Evolutionary conservation across 2,113 vertebrate species (phyloP).

Genomic region (Semicossyphus pulcher): DNA sequence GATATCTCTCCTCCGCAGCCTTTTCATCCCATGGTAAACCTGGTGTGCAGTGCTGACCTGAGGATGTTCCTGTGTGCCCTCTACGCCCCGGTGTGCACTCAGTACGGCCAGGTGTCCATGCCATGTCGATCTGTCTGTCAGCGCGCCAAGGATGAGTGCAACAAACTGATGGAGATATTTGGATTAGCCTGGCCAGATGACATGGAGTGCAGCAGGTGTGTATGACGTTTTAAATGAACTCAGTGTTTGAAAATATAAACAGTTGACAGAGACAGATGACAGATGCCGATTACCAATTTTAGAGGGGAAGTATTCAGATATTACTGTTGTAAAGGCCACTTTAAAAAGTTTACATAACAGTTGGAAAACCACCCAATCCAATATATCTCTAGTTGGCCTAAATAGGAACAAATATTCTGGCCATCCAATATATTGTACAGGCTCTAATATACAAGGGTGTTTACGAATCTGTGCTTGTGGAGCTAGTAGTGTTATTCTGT

Average conservation of each 20-base stretch:
- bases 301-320: no score
- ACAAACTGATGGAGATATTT: constrained; percentile 97
- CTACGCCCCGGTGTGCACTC: constrained; percentile 93
- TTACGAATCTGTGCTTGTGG: not conserved
- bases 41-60: constrained; percentile 94
- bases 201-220: constrained; percentile 95
- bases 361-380: no score
- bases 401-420: no score
- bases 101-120: constrained; percentile 92
- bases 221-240: not conserved
- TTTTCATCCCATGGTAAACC: constrained; percentile 97
- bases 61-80: constrained; percentile 96
- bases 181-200: constrained; percentile 96
- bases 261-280: no score
- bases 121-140: constrained; percentile 94
- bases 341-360: no score
- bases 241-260: not conserved
- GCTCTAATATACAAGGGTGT: not conserved
- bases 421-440: no score
- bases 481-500: not conserved
- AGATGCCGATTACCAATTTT: no score
- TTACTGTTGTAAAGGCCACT: no score
- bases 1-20: constrained; percentile 80
- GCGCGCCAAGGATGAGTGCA: constrained; percentile 90
- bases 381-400: no score